Percentiles rank a stretch among this genome's conserved stretches.
These are phyloP conservation scores for Mizuhopecten yessoensis DNA, from an alignment of 1,140 invertebrate genomes.

Conservation along the genomic window DNA sequence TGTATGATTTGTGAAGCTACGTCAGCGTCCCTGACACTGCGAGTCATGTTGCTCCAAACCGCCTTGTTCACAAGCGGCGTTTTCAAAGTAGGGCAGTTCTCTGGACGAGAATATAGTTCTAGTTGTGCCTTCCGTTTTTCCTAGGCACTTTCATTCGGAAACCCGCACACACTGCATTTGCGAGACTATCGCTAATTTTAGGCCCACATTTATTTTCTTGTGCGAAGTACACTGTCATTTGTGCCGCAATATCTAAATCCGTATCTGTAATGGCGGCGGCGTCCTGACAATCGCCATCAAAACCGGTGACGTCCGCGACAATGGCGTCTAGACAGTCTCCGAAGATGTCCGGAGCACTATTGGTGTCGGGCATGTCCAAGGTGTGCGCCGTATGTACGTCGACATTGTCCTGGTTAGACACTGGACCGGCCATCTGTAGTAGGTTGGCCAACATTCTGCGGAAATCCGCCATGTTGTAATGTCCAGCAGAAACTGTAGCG, in stretches of 20 bases:
- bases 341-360: too few relatives aligned
- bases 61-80: neutral
- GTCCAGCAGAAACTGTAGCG: neutral
- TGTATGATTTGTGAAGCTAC: neutral
- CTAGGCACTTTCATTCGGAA: neutral
- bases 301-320: too few relatives aligned
- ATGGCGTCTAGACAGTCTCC: too few relatives aligned
- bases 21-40: neutral
- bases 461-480: neutral
- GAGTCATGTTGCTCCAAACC: neutral
- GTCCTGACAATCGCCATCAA: neutral
- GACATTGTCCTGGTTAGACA: neutral
- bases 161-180: neutral
- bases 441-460: neutral
- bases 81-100: too few relatives aligned
- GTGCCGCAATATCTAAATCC: neutral
- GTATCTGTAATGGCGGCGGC: neutral
- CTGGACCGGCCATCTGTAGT: neutral
- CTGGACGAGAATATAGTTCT: neutral
- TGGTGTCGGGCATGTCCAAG: neutral
- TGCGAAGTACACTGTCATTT: neutral
- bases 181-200: too few relatives aligned
- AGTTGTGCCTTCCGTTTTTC: neutral
- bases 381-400: too few relatives aligned
- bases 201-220: too few relatives aligned